Evolutionary conservation across 2,113 vertebrate genomes (phyloP), one percentile per base, ranked within the genome.

Genomic region (Bubo scandiacus): DNA sequence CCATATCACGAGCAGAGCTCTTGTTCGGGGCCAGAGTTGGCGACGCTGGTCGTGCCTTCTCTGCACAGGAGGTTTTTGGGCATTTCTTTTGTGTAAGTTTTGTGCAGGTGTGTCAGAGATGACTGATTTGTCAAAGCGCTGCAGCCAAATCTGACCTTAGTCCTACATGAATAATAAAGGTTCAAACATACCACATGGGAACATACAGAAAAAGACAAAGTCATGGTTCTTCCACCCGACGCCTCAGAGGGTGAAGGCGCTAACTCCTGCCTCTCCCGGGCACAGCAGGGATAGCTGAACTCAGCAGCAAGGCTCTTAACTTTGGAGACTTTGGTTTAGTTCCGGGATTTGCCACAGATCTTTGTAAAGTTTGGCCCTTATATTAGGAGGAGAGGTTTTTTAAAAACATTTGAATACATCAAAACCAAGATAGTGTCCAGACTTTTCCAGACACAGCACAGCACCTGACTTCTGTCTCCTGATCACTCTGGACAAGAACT

Each of bases 401-500:
- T 2, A 51, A 75, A 88, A 36, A 17, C 47, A 19, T 85, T 73
- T 70, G 34, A 81, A 25, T 21, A 34, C 54, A 34, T 30, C 12
- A 19, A 29, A 15, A 9, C 5, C 26, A 52, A n/a, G 29, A 25
- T 1, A 8, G 20, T 12, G 12, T 26, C 43, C 68, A 77, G 72
- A 15, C 34, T 29, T 43, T 58, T 52, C 59, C 29, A 34, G 58
- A 47, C 19, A 15, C 29, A 45, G 67, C 51, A 27, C 42, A 54
- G 26, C 5, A 30, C 29, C 79, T 0, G 0, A 4, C 3, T 40
- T 32, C 27, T 10, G 18, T 13, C 52, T 57, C 30, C 54, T 8
- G 30, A 54, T 36, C 1, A 1, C 66, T 38, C 52, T 43, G 47
- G 38, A 49, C 40, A 30, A 59, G 40, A 68, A 2, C 47, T 12